Evolutionary conservation across 1,140 invertebrate species (phyloP).

Genomic region (Nymphalis io): DNA sequence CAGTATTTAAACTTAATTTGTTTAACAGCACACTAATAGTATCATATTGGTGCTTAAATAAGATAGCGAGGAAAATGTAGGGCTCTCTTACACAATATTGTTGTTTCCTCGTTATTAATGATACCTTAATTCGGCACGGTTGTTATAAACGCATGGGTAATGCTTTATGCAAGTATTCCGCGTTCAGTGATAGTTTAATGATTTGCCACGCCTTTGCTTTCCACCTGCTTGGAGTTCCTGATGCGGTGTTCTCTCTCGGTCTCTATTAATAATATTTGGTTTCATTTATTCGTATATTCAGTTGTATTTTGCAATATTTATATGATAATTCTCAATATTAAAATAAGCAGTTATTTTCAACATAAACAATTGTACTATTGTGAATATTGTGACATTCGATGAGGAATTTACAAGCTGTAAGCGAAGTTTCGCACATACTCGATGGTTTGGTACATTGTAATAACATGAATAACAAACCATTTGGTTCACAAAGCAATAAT

Average conservation of each 20-base stretch:
- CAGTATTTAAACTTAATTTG: constrained; percentile 30
- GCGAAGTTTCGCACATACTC: constrained; percentile 1
- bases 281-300: constrained; percentile 14
- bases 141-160: constrained; percentile 46
- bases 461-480: neutral
- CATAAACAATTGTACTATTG: neutral
- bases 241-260: constrained; percentile 11
- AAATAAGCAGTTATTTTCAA: neutral
- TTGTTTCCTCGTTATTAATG: constrained; percentile 58
- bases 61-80: constrained; percentile 47
- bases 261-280: constrained; percentile 28
- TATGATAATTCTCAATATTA: too few species aligned
- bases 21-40: constrained; percentile 23
- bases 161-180: constrained; percentile 54
- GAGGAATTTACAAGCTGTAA: neutral
- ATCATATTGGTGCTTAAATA: constrained; percentile 41
- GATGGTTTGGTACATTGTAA: neutral
- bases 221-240: constrained; percentile 41
- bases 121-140: constrained; percentile 56
- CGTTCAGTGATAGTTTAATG: constrained; percentile 50
- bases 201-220: constrained; percentile 46
- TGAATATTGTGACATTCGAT: neutral
- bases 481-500: neutral
- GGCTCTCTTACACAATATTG: constrained; percentile 51
- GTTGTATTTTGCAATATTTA: too few species aligned